Percentiles rank a stretch among this genome's conserved stretches.
phyloP scores from a whole-genome alignment of 2,113 vertebrate genomes.

The Neogale vison region DNA sequence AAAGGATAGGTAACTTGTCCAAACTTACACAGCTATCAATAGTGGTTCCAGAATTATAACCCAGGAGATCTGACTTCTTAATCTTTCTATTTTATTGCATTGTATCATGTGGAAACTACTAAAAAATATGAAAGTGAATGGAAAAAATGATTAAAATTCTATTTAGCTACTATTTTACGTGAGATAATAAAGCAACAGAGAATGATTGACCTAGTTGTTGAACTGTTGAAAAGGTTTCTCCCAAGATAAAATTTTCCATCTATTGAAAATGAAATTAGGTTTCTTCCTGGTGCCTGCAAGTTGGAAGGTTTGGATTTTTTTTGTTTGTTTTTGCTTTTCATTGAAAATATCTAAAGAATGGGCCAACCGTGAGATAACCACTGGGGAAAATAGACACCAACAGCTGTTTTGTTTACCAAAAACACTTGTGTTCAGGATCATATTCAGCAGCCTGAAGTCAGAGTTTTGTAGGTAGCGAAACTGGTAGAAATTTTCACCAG shows the following conservation, averaged over 20 bases:
- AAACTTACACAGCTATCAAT: not conserved
- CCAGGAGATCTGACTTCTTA: not conserved
- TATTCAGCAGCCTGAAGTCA: not conserved
- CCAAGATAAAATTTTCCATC: not conserved
- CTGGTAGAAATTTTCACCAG: not conserved
- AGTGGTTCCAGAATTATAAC: not conserved
- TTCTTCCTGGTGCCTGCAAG: not conserved
- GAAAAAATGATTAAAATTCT: not conserved
- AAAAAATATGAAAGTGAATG: not conserved
- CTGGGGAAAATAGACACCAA: not conserved
- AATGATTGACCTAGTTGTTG: not conserved
- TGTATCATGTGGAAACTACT: not conserved
- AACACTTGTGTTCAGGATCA: not conserved
- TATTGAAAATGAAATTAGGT: not conserved
- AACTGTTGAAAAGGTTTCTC: not conserved
- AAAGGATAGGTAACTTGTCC: not conserved
- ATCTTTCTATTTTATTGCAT: not conserved
- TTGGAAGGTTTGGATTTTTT: not conserved
- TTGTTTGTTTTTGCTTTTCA: not conserved
- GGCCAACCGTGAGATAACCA: slow-evolving; percentile 13
- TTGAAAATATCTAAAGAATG: slow-evolving; percentile 7
- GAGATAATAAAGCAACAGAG: not conserved
- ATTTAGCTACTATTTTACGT: not conserved
- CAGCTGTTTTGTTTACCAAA: slow-evolving; percentile 30
- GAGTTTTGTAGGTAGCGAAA: not conserved